These are phyloP conservation scores for Scelioninae gen. 2 DNA, from an alignment of 2,888 invertebrate genomes.

Conservation along the genomic window DNA sequence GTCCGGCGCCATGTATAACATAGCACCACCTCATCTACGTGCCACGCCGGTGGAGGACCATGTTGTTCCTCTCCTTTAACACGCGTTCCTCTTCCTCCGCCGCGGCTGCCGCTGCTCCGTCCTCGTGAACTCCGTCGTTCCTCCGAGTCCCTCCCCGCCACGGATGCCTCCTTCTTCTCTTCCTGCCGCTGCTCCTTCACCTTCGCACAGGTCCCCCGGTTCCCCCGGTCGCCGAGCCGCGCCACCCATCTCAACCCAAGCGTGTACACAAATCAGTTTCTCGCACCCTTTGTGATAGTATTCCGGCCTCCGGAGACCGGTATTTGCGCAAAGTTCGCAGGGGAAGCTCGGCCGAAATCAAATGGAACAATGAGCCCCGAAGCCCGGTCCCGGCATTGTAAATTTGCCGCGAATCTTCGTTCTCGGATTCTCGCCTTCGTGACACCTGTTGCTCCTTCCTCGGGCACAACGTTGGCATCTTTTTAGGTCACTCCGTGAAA, in stretches of 20 bases:
- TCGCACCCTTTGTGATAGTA: conserved; percentile 62
- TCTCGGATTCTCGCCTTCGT: conserved; percentile 13
- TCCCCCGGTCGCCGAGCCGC: conserved; percentile 40
- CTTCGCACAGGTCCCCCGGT: conserved; percentile 17
- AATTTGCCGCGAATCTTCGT: conserved; percentile 24
- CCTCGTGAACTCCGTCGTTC: conserved; percentile 22
- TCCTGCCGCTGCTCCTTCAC: conserved; percentile 13
- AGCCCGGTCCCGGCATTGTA: conserved; percentile 30
- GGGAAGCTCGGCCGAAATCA: conserved; percentile 44
- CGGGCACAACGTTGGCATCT: not conserved
- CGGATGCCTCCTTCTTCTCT: conserved; percentile 13
- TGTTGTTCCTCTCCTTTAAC: conserved; percentile 60
- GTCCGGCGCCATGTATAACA: conserved; percentile 71
- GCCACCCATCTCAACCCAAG: conserved; percentile 46
- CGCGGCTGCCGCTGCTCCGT: conserved; percentile 15
- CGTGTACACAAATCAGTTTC: conserved; percentile 67
- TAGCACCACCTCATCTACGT: conserved; percentile 72
- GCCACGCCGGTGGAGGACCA: conserved; percentile 59
- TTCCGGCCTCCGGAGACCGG: conserved; percentile 57
- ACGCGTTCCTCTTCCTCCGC: conserved; percentile 58
- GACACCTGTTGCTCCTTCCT: conserved; percentile 28
- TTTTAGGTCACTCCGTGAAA: not conserved
- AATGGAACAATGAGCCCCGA: conserved; percentile 46
- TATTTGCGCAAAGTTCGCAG: conserved; percentile 54
- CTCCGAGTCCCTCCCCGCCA: conserved; percentile 32